A percentile compares a stretch with the other conserved stretches of the same genome.
Evolutionary conservation across 1,140 invertebrate genomes (phyloP).

Genomic region (Meloidogyne floridensis): DNA sequence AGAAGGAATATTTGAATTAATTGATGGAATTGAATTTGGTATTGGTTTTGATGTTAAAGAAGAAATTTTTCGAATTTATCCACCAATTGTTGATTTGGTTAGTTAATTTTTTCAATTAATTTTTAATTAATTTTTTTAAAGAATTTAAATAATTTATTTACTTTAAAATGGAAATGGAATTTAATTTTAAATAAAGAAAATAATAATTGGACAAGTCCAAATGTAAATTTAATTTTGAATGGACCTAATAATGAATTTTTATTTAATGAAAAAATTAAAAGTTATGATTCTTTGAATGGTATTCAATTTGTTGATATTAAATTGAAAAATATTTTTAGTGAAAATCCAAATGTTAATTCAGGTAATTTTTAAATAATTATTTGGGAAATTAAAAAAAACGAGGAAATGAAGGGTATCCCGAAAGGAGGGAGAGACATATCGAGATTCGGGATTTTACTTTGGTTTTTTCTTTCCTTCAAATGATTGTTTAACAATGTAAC

Average conservation of each 20-base stretch:
- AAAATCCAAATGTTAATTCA: neutral
- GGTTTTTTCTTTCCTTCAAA: no score
- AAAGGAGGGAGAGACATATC: no score
- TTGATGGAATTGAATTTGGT: slow-evolving; percentile 45
- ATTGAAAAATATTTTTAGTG: slow-evolving; percentile 2
- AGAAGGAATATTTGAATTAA: slow-evolving; percentile 18
- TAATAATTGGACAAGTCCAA: slow-evolving; percentile 25
- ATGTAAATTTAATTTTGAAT: slow-evolving; percentile 17
- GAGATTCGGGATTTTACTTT: no score
- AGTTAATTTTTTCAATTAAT: slow-evolving; percentile 11
- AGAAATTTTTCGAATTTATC: slow-evolving; percentile 53
- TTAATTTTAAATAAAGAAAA: slow-evolving; percentile 7
- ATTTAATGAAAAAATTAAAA: neutral
- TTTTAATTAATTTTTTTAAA: neutral
- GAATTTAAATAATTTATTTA: slow-evolving; percentile 11
- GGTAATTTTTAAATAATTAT: neutral
- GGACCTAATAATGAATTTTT: slow-evolving; percentile 19
- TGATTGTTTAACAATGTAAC: no score
- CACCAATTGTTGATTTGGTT: slow-evolving; percentile 36
- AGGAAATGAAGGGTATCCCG: no score
- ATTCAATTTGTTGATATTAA: slow-evolving; percentile 20
- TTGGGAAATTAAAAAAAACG: no score
- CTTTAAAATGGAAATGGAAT: slow-evolving; percentile 34
- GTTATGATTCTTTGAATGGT: slow-evolving; percentile 24
- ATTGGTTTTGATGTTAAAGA: slow-evolving; percentile 53